Base-by-base conservation (phyloP, 2,113 vertebrate species). In the Myiagra hebetior region DNA sequence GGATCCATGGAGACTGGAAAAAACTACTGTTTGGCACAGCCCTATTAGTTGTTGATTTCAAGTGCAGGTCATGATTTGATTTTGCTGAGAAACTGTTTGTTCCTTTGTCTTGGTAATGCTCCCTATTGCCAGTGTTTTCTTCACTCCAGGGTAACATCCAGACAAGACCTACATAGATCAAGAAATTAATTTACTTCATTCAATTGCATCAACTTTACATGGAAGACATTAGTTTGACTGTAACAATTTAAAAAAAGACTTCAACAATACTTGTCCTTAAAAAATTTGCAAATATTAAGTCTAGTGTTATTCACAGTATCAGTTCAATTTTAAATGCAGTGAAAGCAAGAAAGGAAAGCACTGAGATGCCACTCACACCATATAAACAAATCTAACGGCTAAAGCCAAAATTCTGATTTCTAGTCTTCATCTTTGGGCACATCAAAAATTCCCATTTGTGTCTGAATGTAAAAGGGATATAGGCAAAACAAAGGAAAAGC, bases 81-180 rank as follows among this genome's bases (percentile, higher is more conserved):
- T 93, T 93, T 64, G 59, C 37, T n/a, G 30, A 55, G 37, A 33
- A 62, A 49, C 7, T 12, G 18, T 8, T 16, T 31, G 41, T 33
- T 76, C 75, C 50, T 83, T 76, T 70, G 42, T 8, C 46, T 57
- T n/a, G 59, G 15, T 42, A 63, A 70, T 46, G 78, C 70, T 91
- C 35, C 4, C 33, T 93, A 11, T 31, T 93, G 65, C 50, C 85
- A 31, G 37, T 50, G 53, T 96, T 97, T 20, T 95, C 93, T 82
- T 98, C 98, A 24, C 59, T 98, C 98, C 98, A 98, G 5, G 99
- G 99, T 62, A 99, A 96, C 94, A 99, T 97, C 98, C 98, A 99
- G 11, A 99, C 98, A 39, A 99, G 97, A 86, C 98, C 99, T 99
- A 87, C 4, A 85, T 5, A 73, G n/a, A 76, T 3, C 10, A 94